Evolutionary conservation across 2,888 invertebrate species (phyloP), one percentile per base, ranked within the genome.

Genomic region (Agrypnus murinus): DNA sequence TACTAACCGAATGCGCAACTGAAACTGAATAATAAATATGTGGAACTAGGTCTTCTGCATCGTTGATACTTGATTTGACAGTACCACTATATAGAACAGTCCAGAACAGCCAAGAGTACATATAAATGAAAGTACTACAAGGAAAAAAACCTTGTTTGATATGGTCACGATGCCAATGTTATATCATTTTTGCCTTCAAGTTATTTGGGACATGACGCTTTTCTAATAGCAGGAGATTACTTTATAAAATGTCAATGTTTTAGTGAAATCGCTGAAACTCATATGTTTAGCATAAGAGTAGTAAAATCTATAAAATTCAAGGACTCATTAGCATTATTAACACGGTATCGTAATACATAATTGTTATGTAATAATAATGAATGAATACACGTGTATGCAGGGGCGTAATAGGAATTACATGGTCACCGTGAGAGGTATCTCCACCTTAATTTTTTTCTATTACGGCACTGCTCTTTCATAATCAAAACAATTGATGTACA

Each of bases 171-270:
- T 50, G 50, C 31, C 19, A 12, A 53, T 55, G 55, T 55, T 55
- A 10, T 12, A 31, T 53, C 25, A 15, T 8, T 55, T 8, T 55
- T 36, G 15, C 55, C 15, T 55, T 55, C 34, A 7, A 25, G 8
- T 17, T 43, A 58, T 31, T 40, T 58, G 40, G 58, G 43, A 58
- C 58, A 10, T 58, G 58, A 58, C 58, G 40, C 40, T 25, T 58
- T 58, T 58, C n/a, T n/a, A n/a, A n/a, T n/a, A n/a, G n/a, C n/a
- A n/a, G n/a, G n/a, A n/a, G n/a, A n/a, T n/a, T n/a, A n/a, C n/a
- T 58, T 31, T 10, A 31, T 12, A 32, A 34, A 55, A 55, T 55
- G 55, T 55, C 55, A 55, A 32, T 40, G 40, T 58, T 58, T 43
- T 9, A 38, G 58, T 58, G 58, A 58, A 58, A 58, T 58, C 58